Conservation (phyloP, 30 jellyfish, hydroid and myxozoan genomes). For the Nemopilema nomurai region DNA sequence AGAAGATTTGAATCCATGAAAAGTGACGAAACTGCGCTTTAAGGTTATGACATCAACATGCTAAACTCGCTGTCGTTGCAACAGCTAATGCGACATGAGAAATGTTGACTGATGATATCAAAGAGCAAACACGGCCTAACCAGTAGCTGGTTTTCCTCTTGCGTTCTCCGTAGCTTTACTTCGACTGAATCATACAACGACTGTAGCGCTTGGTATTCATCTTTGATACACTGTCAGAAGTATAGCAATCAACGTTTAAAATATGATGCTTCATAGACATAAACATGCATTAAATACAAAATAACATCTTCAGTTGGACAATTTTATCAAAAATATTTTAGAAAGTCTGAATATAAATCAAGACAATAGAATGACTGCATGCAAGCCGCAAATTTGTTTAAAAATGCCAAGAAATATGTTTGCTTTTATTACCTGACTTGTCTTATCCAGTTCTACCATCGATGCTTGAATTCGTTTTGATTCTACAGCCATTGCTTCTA, state of each 20-base stretch:
- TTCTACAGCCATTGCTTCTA: conserved; percentile 77
- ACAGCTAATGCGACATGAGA: too few relatives aligned
- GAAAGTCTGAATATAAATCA: too few relatives aligned
- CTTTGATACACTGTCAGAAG: conserved; percentile 73
- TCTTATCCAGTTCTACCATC: conserved; percentile 72
- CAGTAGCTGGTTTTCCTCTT: conserved; percentile 78
- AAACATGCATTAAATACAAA: background rate
- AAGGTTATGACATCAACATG: too few relatives aligned
- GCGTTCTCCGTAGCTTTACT: conserved; percentile 74
- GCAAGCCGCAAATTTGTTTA: too few relatives aligned
- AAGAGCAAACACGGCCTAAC: conserved; percentile 30
- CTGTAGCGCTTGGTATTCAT: conserved; percentile 92
- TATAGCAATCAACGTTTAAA: background rate
- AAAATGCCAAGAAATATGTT: too few relatives aligned
- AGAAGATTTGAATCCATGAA: too few relatives aligned
- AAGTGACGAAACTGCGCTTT: too few relatives aligned
- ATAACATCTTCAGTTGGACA: too few relatives aligned
- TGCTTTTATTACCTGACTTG: conserved; percentile 71
- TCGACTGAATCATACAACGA: conserved; percentile 73
- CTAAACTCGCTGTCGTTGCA: too few relatives aligned
- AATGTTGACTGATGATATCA: too few relatives aligned
- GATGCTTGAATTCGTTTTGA: conserved; percentile 50
- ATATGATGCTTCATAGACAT: background rate
- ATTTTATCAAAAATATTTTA: too few relatives aligned
- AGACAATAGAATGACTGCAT: too few relatives aligned